Conservation (phyloP, 2,888 invertebrate species). For the Acronicta aceris region DNA sequence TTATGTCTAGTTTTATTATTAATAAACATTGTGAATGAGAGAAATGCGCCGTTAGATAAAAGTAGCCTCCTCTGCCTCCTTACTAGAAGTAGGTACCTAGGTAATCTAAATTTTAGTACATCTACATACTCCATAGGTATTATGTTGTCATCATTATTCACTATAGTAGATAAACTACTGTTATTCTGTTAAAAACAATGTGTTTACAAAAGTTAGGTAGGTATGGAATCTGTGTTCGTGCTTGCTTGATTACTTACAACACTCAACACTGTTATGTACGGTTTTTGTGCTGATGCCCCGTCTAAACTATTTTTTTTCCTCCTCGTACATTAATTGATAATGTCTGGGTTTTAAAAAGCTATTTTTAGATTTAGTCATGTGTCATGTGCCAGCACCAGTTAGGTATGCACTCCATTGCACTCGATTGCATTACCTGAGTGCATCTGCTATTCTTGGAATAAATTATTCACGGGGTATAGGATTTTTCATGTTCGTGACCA, state of each 20-base stretch:
- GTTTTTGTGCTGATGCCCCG: no score
- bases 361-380: constrained; percentile 39
- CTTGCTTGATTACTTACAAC: no score
- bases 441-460: constrained; percentile 72
- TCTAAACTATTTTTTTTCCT: background rate
- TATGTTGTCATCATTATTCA: no score
- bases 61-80: background rate
- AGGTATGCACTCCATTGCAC: constrained; percentile 67
- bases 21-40: constrained; percentile 18
- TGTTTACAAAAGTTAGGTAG: no score
- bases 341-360: constrained; percentile 22
- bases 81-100: no score
- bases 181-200: no score
- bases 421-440: constrained; percentile 63
- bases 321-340: background rate
- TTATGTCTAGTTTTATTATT: constrained; percentile 14
- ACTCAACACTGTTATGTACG: no score
- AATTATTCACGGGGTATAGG: constrained; percentile 56
- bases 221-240: no score
- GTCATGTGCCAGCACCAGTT: constrained; percentile 53
- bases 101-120: no score
- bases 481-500: constrained; percentile 60
- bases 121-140: no score
- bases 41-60: constrained; percentile 29
- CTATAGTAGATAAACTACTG: no score